A percentile compares a stretch with the other conserved stretches of the same genome.
Evolutionary conservation across 1,140 invertebrate genomes (phyloP).

Genomic region (Meloidogyne hapla): DNA sequence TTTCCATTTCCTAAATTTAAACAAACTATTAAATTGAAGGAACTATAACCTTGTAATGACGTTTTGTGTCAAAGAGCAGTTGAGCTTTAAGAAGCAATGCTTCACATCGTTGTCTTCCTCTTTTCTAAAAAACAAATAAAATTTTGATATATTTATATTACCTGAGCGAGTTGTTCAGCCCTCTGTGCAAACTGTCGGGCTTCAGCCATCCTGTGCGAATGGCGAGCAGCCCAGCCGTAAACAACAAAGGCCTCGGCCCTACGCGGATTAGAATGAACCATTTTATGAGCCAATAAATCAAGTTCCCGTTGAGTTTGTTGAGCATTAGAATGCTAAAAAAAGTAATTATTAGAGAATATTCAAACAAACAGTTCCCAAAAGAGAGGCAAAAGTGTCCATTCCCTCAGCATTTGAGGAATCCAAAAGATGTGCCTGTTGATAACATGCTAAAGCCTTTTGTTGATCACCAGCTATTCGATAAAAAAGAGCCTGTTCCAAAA

Average conservation of each 20-base stretch:
- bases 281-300: constrained; percentile 16
- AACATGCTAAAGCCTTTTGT: constrained; percentile 19
- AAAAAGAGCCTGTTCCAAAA: constrained; percentile 19
- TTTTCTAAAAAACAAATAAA: not conserved
- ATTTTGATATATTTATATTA: not conserved
- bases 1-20: constrained; percentile 11
- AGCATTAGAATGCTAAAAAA: not conserved
- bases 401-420: constrained; percentile 25
- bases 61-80: constrained; percentile 15
- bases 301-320: constrained; percentile 13
- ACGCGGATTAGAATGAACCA: constrained; percentile 19
- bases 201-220: constrained; percentile 9
- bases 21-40: not conserved
- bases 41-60: not conserved
- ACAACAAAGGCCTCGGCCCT: constrained; percentile 13
- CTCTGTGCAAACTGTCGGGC: constrained; percentile 16
- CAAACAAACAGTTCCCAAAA: constrained; percentile 19
- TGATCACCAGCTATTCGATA: constrained; percentile 21
- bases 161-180: constrained; percentile 18
- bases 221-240: constrained; percentile 18
- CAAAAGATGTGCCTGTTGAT: constrained; percentile 18
- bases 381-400: constrained; percentile 25
- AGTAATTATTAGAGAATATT: constrained; percentile 5
- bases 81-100: constrained; percentile 15
- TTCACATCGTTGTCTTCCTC: constrained; percentile 4